Base-by-base conservation (phyloP, 2,797 vertebrate genomes). In the Philypnodon macrostomus region DNA sequence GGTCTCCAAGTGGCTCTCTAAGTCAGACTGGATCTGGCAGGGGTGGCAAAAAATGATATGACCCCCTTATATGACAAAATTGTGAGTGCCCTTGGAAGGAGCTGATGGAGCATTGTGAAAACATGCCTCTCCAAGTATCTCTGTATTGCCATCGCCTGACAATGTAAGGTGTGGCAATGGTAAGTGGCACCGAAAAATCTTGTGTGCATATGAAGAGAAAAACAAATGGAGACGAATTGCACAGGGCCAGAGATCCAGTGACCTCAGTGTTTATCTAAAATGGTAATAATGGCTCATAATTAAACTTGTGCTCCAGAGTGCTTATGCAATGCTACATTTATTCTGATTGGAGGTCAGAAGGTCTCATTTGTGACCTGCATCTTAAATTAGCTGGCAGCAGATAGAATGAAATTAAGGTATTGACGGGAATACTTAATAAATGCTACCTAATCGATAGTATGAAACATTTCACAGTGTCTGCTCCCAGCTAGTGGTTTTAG, bases 41-140 rank as follows among this genome's bases (percentile, higher is more conserved):
- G 95, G 95, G 17, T 97, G 95, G 77, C 95, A 97, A 0, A 97
- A n/a, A n/a, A n/a, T n/a, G n/a, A n/a, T n/a, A n/a, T n/a, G n/a
- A n/a, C n/a, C n/a, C n/a, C n/a, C n/a, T n/a, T n/a, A n/a, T n/a
- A n/a, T n/a, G n/a, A n/a, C n/a, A n/a, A n/a, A n/a, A n/a, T n/a
- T n/a, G n/a, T n/a, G 18, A 29, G 10, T 39, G 55, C 33, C 37
- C 9, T 56, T 58, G 51, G 38, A 59, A 47, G 36, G 46, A 21
- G 52, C 47, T 42, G 35, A 59, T 48, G 64, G 48, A 35, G 53
- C 58, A 50, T 50, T 66, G 55, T 55, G 49, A 54, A 45, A 17
- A 7, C 13, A 47, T 59, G 58, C 53, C 16, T 30, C 63, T 14
- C 34, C 16, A 13, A 29, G 24, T 23, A 36, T 52, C 41, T 19